These are phyloP conservation scores for Acrocephalus kingi DNA, from an alignment of 2,113 vertebrate species.

Conservation along the genomic window DNA sequence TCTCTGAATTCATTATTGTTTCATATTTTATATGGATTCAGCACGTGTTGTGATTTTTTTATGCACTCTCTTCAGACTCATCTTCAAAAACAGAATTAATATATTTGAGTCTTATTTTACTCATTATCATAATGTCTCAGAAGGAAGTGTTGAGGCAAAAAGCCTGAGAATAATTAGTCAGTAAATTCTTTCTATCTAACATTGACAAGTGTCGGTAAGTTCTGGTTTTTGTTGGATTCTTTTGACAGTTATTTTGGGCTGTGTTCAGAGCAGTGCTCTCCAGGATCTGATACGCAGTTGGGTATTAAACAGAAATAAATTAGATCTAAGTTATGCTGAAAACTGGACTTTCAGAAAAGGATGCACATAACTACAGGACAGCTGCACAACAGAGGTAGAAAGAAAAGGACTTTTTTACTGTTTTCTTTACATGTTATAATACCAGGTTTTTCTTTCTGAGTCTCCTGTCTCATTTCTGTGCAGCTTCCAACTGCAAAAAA, in stretches of 20 bases:
- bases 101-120: neutral
- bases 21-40: neutral
- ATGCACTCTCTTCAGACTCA: neutral
- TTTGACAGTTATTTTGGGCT: neutral
- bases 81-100: neutral
- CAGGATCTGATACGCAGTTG: neutral
- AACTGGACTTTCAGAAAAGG: neutral
- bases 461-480: neutral
- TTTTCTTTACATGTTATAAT: neutral
- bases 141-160: neutral
- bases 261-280: neutral
- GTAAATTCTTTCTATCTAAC: neutral
- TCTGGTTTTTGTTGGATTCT: neutral
- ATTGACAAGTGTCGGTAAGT: neutral
- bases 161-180: neutral
- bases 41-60: neutral
- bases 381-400: neutral
- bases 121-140: neutral
- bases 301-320: neutral
- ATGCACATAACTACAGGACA: neutral
- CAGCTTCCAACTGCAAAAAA: neutral
- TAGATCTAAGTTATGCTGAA: neutral
- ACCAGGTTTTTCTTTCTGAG: neutral
- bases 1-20: neutral
- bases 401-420: neutral